phyloP scores from a whole-genome alignment of 2,888 invertebrate species.

The Pachymerium ferrugineum region DNA sequence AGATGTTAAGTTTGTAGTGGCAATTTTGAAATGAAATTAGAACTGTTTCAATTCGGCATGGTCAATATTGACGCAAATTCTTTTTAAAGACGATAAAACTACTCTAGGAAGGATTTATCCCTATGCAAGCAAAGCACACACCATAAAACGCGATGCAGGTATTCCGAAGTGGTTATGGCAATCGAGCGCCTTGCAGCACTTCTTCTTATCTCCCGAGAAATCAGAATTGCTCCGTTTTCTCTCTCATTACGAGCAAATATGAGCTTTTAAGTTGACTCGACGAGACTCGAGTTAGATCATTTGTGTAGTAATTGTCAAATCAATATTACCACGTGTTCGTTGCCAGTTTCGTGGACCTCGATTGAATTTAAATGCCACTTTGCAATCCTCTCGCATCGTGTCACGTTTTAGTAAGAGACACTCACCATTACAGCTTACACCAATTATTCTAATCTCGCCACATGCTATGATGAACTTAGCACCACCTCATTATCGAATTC shows the following conservation, averaged over 20 bases:
- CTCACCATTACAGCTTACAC: background rate
- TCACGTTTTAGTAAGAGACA: background rate
- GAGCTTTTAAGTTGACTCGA: background rate
- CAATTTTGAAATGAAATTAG: background rate
- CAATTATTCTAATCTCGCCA: background rate
- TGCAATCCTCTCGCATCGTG: too few species aligned
- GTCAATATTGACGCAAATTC: background rate
- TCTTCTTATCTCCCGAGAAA: background rate
- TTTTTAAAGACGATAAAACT: background rate
- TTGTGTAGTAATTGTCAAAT: background rate
- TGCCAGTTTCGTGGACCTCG: background rate
- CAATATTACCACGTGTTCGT: background rate
- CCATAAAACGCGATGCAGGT: background rate
- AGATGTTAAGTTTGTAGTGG: background rate
- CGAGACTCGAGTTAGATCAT: background rate
- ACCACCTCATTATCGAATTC: background rate
- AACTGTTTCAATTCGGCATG: background rate
- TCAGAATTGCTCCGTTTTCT: slow-evolving; percentile 2
- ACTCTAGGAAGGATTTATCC: background rate
- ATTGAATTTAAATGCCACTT: background rate
- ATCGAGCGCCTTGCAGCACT: background rate
- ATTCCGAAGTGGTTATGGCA: background rate
- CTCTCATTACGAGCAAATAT: slow-evolving; percentile 2
- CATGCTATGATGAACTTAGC: background rate
- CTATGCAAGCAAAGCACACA: background rate